A percentile compares a stretch with the other conserved stretches of the same genome.
phyloP scores from a whole-genome alignment of 2,888 invertebrate species.

The Acrobasis consociella region DNA sequence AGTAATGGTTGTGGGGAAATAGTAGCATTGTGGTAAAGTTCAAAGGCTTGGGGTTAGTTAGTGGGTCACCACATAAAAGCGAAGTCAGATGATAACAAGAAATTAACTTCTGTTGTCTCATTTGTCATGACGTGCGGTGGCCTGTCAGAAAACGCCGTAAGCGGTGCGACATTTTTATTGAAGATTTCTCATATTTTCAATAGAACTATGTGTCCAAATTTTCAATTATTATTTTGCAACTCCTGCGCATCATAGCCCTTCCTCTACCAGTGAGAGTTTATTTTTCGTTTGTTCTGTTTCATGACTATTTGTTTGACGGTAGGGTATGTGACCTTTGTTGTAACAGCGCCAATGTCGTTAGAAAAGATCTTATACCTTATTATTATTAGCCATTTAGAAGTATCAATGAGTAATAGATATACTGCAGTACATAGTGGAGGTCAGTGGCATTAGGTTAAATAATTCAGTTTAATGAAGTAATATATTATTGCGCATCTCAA shows the following conservation, averaged over 20 bases:
- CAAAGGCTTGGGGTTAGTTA: too few relatives aligned
- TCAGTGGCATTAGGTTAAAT: conserved; percentile 23
- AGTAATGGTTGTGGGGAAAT: too few relatives aligned
- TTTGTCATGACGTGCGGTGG: too few relatives aligned
- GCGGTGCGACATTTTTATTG: conserved; percentile 37
- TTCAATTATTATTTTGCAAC: background rate
- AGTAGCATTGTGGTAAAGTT: too few relatives aligned
- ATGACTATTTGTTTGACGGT: background rate
- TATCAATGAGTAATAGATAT: conserved; percentile 37
- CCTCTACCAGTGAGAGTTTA: background rate
- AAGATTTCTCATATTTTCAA: conserved; percentile 10
- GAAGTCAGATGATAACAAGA: too few relatives aligned
- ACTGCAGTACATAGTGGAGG: conserved; percentile 37
- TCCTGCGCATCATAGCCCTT: background rate
- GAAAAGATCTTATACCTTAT: conserved; percentile 24
- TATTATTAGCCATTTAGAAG: conserved; percentile 32
- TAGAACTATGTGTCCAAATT: conserved; percentile 4
- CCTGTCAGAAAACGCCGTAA: conserved; percentile 22
- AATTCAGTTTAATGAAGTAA: conserved; percentile 23
- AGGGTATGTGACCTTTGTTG: conserved; percentile 22
- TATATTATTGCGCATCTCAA: conserved; percentile 26
- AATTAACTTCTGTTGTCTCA: too few relatives aligned
- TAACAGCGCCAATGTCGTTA: conserved; percentile 5
- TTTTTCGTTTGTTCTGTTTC: background rate
- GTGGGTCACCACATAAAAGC: too few relatives aligned